These are phyloP conservation scores for Drosophila neonasuta DNA, from an alignment of 2,888 invertebrate genomes.

Conservation along the genomic window DNA sequence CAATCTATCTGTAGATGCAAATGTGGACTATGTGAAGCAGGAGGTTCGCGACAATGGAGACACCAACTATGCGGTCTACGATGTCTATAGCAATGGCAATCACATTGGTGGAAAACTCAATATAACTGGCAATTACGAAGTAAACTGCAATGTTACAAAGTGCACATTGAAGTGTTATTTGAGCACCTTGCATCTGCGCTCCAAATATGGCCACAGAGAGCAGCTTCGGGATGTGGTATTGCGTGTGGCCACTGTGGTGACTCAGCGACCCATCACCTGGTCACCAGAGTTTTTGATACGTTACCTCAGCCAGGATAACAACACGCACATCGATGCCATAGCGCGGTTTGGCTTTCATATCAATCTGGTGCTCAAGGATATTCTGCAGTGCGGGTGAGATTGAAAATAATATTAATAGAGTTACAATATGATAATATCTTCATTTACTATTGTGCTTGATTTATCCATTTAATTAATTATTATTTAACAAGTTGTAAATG, in stretches of 20 bases:
- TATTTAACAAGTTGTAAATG: too few relatives aligned
- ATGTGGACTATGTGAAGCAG: constrained; percentile 69
- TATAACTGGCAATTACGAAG: constrained; percentile 70
- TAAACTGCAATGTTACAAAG: constrained; percentile 50
- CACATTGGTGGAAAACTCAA: constrained; percentile 79
- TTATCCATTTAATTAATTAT: too few relatives aligned
- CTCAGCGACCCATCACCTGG: constrained; percentile 53
- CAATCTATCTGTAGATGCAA: constrained; percentile 78
- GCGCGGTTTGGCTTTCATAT: constrained; percentile 73
- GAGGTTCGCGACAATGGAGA: neutral
- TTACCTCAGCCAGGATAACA: constrained; percentile 60
- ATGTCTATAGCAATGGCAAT: constrained; percentile 81
- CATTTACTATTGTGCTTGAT: too few relatives aligned
- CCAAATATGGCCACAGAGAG: constrained; percentile 73
- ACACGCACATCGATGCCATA: constrained; percentile 68
- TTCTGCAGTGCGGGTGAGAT: constrained; percentile 73
- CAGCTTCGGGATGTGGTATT: constrained; percentile 73
- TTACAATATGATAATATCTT: too few relatives aligned
- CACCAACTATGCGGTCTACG: constrained; percentile 64
- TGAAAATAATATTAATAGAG: neutral
- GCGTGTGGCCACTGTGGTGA: constrained; percentile 76
- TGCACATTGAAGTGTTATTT: constrained; percentile 59
- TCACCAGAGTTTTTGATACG: constrained; percentile 54
- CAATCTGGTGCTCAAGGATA: constrained; percentile 63
- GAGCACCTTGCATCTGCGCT: constrained; percentile 61